Base-by-base conservation (phyloP, 2,113 vertebrate genomes). In the Datnioides undecimradiatus region DNA sequence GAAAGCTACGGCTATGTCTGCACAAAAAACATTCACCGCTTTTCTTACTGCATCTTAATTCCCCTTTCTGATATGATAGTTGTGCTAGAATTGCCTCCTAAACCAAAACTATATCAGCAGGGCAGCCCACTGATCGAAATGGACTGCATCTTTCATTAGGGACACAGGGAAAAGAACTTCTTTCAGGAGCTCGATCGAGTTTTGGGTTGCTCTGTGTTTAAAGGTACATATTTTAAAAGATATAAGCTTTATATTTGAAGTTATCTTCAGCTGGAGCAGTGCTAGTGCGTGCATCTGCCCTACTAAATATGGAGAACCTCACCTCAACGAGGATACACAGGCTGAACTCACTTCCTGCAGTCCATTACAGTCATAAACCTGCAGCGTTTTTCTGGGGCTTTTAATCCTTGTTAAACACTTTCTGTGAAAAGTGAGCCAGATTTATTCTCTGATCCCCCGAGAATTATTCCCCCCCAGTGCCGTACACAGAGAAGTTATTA, bases 401-500 rank as follows among this genome's bases (percentile, higher is more conserved):
- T 82, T 65, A 81, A 76, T 85, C 73, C 66, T 79, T 21, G 29
- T 80, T 57, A 58, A 82, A 84, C 67, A 59, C 40, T 80, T 72
- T 77, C 2, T 70, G 23, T 60, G 75, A 80, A 73, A 86, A 76
- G 57, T 58, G 57, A 78, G 51, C 52, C 29, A 81, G 49, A 80
- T 81, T 76, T 41, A 27, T 63, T 45, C 43, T 48, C 52, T 54
- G 69, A 73, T 86, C 66, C 45, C 19, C 5, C 0, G 63, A 82
- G 58, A 82, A 84, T 80, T 73, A 63, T 54, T 27, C 29, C 38
- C 49, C n/a, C n/a, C 23, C 12, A 45, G n/a, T 65, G 43, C 38
- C 57, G 21, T 66, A 65, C 65, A 74, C 60, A 29, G 45, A 79
- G 19, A 88, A 71, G 68, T 84, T 90, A 88, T 84, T 85, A 84